Conservation (phyloP, 2,888 invertebrate genomes). For the Campoplex nolae region DNA sequence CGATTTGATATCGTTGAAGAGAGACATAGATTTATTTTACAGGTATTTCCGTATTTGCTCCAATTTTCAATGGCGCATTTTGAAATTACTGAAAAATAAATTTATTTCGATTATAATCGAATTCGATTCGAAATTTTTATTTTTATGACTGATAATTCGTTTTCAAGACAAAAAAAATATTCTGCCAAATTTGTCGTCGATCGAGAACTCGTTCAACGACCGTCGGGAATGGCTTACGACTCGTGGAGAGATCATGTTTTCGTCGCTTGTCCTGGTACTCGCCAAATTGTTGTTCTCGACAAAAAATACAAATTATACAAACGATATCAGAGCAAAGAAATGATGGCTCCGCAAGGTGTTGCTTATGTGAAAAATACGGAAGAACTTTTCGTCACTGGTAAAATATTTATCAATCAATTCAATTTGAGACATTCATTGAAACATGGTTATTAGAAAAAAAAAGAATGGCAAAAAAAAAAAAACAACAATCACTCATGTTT, state of each 20-base stretch:
- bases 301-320: slow-evolving; percentile 85
- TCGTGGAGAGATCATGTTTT: slow-evolving; percentile 87
- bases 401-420: not conserved
- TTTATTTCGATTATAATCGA: not conserved
- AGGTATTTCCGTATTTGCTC: slow-evolving; percentile 55
- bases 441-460: no score
- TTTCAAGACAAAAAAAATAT: slow-evolving; percentile 85
- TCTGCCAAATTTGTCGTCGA: slow-evolving; percentile 86
- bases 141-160: not conserved
- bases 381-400: slow-evolving; percentile 88
- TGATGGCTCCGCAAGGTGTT: slow-evolving; percentile 88
- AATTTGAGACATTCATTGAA: no score
- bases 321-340: slow-evolving; percentile 86
- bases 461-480: no score
- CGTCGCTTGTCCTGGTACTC: slow-evolving; percentile 89
- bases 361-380: slow-evolving; percentile 86
- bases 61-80: not conserved
- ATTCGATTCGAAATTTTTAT: not conserved
- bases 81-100: not conserved
- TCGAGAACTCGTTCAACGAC: slow-evolving; percentile 86
- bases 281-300: slow-evolving; percentile 86
- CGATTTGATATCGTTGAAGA: slow-evolving; percentile 11
- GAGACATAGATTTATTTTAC: slow-evolving; percentile 58
- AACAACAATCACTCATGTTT: no score
- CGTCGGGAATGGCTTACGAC: slow-evolving; percentile 89